Conservation (phyloP, 2,888 invertebrate genomes). For the Archips xylosteana region DNA sequence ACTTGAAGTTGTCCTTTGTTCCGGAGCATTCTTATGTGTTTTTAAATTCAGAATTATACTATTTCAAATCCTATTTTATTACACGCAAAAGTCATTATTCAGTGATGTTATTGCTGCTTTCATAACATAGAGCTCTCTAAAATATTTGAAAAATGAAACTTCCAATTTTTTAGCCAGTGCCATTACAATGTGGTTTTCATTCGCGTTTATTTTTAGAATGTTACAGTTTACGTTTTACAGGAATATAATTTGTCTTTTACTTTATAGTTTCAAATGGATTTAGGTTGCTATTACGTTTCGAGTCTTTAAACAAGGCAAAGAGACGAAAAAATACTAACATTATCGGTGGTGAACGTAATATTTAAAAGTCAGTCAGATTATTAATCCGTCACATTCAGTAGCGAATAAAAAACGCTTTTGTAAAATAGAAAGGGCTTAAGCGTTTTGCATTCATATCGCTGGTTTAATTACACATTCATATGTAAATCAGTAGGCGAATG, state of each 20-base stretch:
- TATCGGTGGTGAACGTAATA: background rate
- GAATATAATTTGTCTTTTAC: background rate
- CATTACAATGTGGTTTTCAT: slow-evolving; percentile 34
- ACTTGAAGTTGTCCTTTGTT: slow-evolving; percentile 69
- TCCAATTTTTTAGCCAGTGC: slow-evolving; percentile 33
- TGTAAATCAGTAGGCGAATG: slow-evolving; percentile 79
- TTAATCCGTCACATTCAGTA: slow-evolving; percentile 47
- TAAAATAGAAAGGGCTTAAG: slow-evolving; percentile 55
- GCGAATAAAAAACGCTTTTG: slow-evolving; percentile 16
- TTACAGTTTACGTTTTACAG: slow-evolving; percentile 10
- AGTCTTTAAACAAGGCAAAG: background rate
- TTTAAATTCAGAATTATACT: background rate
- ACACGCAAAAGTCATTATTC: slow-evolving; percentile 23
- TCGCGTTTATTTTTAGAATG: slow-evolving; percentile 23
- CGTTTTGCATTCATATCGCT: slow-evolving; percentile 73
- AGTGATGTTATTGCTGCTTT: slow-evolving; percentile 20
- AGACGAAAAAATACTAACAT: background rate
- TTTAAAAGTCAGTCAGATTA: slow-evolving; percentile 20
- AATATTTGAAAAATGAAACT: slow-evolving; percentile 31
- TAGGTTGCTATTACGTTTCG: background rate
- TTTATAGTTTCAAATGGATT: background rate
- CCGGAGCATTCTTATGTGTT: slow-evolving; percentile 33
- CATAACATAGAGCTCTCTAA: slow-evolving; percentile 34
- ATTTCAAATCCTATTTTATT: slow-evolving; percentile 29
- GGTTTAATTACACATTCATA: slow-evolving; percentile 85